phyloP scores from a whole-genome alignment of 2,888 invertebrate genomes.

The Drosophila cracens region DNA sequence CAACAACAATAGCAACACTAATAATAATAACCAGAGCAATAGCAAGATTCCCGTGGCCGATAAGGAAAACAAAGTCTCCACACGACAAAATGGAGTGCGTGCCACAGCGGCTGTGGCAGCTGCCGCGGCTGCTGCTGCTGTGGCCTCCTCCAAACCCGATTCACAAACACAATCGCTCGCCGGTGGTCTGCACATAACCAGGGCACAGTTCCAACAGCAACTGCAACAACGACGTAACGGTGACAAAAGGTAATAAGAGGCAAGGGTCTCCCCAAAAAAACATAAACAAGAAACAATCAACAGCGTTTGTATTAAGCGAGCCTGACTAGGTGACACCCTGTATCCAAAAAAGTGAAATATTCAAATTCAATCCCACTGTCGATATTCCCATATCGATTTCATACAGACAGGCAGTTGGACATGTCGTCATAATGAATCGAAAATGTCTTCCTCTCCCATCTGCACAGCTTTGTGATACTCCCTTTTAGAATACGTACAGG shows the following conservation, averaged over 20 bases:
- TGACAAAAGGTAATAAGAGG: slow-evolving; percentile 79
- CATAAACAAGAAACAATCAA: not conserved
- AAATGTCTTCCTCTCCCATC: not conserved
- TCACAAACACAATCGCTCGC: slow-evolving; percentile 54
- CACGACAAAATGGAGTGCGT: slow-evolving; percentile 66
- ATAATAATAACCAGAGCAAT: slow-evolving; percentile 44
- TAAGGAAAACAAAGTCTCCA: slow-evolving; percentile 54
- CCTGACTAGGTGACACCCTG: not conserved
- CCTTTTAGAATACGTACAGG: not conserved
- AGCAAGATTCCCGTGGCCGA: slow-evolving; percentile 27
- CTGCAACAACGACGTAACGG: slow-evolving; percentile 67
- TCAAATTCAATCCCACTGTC: not conserved
- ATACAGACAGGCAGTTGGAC: not conserved
- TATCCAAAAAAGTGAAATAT: not conserved
- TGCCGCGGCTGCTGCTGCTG: slow-evolving; percentile 53
- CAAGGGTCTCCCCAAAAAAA: slow-evolving; percentile 6
- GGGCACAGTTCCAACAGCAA: slow-evolving; percentile 81
- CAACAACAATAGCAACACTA: slow-evolving; percentile 11
- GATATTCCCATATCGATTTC: not conserved
- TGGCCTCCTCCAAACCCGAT: slow-evolving; percentile 51
- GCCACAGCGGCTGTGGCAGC: slow-evolving; percentile 72
- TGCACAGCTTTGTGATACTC: not conserved
- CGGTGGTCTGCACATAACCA: slow-evolving; percentile 73
- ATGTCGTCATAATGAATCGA: not conserved
- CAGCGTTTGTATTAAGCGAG: not conserved